Evolutionary conservation across 2,797 vertebrate species (phyloP).

Genomic region (Clarias pachynema): DNA sequence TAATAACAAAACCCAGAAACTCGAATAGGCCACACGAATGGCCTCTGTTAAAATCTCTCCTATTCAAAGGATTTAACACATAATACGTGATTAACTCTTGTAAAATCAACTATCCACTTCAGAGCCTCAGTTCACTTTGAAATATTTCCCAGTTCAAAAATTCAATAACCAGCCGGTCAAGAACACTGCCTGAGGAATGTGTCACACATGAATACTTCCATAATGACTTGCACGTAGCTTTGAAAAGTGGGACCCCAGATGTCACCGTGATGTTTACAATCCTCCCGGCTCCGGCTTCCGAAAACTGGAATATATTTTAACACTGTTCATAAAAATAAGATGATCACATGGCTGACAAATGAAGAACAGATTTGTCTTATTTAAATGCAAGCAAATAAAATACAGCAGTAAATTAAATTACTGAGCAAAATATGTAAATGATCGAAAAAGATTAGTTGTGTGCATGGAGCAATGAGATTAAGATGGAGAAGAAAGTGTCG

Average conservation of each 20-base stretch:
- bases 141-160: conserved; percentile 60
- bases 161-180: conserved; percentile 40
- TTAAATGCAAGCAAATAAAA: conserved; percentile 67
- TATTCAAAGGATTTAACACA: background rate
- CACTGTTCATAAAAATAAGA: conserved; percentile 78
- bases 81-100: background rate
- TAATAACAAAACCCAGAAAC: background rate
- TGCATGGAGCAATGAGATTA: conserved; percentile 56
- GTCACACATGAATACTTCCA: conserved; percentile 50
- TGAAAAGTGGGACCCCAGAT: conserved; percentile 77
- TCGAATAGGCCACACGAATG: background rate
- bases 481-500: conserved; percentile 7
- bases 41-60: background rate
- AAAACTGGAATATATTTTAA: conserved; percentile 76
- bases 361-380: conserved; percentile 81
- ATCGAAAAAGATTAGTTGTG: conserved; percentile 75
- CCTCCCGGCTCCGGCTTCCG: conserved; percentile 74
- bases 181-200: conserved; percentile 20
- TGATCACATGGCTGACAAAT: conserved; percentile 75
- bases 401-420: conserved; percentile 64
- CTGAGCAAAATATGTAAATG: conserved; percentile 74
- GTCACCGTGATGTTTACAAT: conserved; percentile 70
- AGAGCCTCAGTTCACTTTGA: conserved; percentile 49
- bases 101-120: background rate
- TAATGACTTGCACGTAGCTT: conserved; percentile 47